Evolutionary conservation across 1,140 invertebrate genomes (phyloP).

Genomic region (Zeugodacus cucurbitae): DNA sequence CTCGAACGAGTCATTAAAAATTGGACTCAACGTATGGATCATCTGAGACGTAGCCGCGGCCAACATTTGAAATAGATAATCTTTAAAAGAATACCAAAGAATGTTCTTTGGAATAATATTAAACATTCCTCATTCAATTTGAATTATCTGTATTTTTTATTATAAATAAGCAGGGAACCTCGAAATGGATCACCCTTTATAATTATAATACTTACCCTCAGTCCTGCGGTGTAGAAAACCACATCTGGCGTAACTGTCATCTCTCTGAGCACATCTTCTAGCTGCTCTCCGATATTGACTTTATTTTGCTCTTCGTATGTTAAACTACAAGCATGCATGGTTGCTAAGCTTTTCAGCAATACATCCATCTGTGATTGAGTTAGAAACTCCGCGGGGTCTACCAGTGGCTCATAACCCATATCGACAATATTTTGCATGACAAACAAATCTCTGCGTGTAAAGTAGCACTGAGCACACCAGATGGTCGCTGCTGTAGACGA

Average conservation of each 20-base stretch:
- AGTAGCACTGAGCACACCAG: constrained; percentile 65
- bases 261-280: constrained; percentile 54
- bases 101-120: no score
- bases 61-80: no score
- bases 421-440: constrained; percentile 65
- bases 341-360: constrained; percentile 61
- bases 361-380: constrained; percentile 55
- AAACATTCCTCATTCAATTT: no score
- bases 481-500: constrained; percentile 48
- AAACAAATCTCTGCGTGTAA: constrained; percentile 59
- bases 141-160: no score
- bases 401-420: constrained; percentile 57
- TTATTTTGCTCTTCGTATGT: constrained; percentile 55
- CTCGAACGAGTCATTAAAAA: no score
- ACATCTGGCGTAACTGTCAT: constrained; percentile 52
- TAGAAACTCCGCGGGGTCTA: constrained; percentile 45
- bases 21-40: no score
- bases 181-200: no score
- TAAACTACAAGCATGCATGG: constrained; percentile 63
- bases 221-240: constrained; percentile 54
- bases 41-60: no score
- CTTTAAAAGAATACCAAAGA: no score
- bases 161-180: no score
- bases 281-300: constrained; percentile 58
- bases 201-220: constrained; percentile 49